Evolutionary conservation across 2,797 vertebrate species (phyloP).

Genomic region (Mormyrus hasselquistii): DNA sequence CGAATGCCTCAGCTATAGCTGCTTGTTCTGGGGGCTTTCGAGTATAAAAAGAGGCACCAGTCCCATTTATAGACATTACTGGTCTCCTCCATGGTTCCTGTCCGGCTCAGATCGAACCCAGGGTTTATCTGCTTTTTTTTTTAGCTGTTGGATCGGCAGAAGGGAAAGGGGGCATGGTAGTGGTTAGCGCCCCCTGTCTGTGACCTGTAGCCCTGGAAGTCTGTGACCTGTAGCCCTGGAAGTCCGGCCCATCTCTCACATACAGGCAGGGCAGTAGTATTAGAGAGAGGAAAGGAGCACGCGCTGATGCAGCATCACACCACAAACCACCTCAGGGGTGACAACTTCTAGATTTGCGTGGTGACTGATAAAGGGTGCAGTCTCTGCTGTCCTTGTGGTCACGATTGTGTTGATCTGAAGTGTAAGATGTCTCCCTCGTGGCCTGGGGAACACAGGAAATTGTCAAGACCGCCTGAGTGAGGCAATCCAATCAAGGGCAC

Average conservation of each 20-base stretch:
- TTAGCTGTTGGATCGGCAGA: neutral
- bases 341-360: neutral
- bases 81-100: neutral
- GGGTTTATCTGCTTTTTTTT: neutral
- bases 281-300: neutral
- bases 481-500: neutral
- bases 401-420: neutral
- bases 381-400: neutral
- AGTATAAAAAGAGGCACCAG: neutral
- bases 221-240: neutral
- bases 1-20: neutral
- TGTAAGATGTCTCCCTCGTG: neutral
- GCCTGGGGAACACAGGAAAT: neutral
- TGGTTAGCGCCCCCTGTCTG: neutral
- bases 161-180: neutral
- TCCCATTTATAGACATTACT: slow-evolving; percentile 18
- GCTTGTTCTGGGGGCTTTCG: neutral
- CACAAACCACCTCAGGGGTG: too few species aligned
- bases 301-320: too few species aligned
- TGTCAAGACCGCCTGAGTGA: neutral
- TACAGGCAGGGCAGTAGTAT: neutral
- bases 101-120: neutral
- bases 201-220: too few species aligned
- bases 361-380: neutral
- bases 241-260: neutral